Base-by-base conservation (phyloP, 2,797 vertebrate species). In the Tokudaia muenninki region DNA sequence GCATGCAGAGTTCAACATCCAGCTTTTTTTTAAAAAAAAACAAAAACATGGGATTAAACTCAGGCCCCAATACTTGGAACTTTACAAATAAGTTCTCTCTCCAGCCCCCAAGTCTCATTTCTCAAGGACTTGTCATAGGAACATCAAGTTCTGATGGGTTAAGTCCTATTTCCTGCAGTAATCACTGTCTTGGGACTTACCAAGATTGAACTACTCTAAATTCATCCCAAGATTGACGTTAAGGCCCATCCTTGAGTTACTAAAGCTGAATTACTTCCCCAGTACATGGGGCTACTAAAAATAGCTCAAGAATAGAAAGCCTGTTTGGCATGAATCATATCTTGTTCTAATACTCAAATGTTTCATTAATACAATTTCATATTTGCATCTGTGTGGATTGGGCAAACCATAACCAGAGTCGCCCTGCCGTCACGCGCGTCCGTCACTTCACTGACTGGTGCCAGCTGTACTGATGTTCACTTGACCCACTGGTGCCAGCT, bases 191-290 rank as follows among this genome's bases (percentile, higher is more conserved):
- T 0, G 6, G 34, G 47, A 82, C 92, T 94, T 79, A 87, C 11
- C 63, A 87, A 97, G 72, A 93, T 6, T 89, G 59, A 61, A 80
- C 91, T 96, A 94, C 95, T 88, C 80, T 94, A 88, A 96, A 92
- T 55, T 75, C 52, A 95, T 29, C 81, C 67, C 67, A 87, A 95
- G 90, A 95, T 80, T 93, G 83, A 80, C 77, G 89, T 90, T 59
- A 55, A 96, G 87, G 50, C 31, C 79, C 50, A 75, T 84, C 61
- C 57, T 50, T 41, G 79, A 37, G 22, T 7, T 37, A 81, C 70
- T 92, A 34, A 47, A 70, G 78, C 31, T 87, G 59, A 80, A 88
- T 74, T 89, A 92, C 50, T 95, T 31, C 81, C 47, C 13, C 16
- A 47, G 84, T 50, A 44, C 61, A 81, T 3, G 81, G 12, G 77